Conservation (phyloP, 2,113 vertebrate genomes). For the Notiomystis cincta region DNA sequence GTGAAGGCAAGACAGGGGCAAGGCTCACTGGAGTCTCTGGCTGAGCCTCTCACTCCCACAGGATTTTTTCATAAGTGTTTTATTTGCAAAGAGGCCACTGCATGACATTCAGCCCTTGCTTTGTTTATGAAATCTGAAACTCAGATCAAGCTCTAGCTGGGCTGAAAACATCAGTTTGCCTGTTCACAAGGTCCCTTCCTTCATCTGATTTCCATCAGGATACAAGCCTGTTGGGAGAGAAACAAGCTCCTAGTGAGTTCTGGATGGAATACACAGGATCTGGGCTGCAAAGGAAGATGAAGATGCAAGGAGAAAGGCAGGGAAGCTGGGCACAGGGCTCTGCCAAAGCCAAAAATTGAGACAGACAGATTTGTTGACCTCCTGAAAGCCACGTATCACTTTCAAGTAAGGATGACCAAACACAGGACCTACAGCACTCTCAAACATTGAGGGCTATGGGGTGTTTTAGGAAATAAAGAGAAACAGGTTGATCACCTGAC, state of each 20-base stretch:
- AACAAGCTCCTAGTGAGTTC: not conserved
- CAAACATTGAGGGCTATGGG: not conserved
- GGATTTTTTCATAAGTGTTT: not conserved
- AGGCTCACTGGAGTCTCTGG: not conserved
- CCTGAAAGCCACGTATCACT: not conserved
- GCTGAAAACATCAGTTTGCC: constrained; percentile 44
- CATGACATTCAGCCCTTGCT: constrained; percentile 37
- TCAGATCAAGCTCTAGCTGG: not conserved
- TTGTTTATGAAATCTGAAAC: constrained; percentile 29
- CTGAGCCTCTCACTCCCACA: not conserved
- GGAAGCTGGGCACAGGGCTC: not conserved
- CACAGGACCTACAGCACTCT: not conserved
- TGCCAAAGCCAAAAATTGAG: not conserved
- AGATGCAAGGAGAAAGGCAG: not conserved
- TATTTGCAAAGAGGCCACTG: constrained; percentile 3
- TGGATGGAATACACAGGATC: not conserved
- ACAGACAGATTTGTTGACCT: not conserved
- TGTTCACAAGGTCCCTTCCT: not conserved
- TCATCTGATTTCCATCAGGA: not conserved
- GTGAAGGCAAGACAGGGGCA: not conserved
- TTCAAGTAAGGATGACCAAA: not conserved
- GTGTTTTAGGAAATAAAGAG: not conserved
- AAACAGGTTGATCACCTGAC: not conserved
- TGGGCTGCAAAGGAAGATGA: not conserved
- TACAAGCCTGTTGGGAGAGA: not conserved